Evolutionary conservation across 1,140 invertebrate species (phyloP).

Genomic region (Drosophila lowei): DNA sequence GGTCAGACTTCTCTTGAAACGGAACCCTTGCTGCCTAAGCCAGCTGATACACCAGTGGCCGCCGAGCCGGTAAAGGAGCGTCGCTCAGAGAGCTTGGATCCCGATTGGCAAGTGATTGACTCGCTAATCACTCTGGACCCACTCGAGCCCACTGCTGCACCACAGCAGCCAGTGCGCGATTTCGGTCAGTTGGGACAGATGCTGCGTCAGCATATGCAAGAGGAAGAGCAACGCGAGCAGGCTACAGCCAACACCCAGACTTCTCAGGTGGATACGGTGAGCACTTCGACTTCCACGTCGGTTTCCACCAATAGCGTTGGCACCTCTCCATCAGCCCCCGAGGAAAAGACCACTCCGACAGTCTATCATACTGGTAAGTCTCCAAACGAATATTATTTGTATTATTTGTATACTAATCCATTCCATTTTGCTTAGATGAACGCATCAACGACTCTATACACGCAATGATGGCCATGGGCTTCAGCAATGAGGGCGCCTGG

Average conservation of each 20-base stretch:
- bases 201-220: slow-evolving; percentile 60
- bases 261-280: slow-evolving; percentile 56
- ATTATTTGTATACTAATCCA: not conserved
- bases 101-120: slow-evolving; percentile 72
- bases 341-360: slow-evolving; percentile 52
- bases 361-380: slow-evolving; percentile 67
- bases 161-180: slow-evolving; percentile 31
- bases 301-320: slow-evolving; percentile 62
- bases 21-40: slow-evolving; percentile 13
- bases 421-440: slow-evolving; percentile 82
- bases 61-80: slow-evolving; percentile 11
- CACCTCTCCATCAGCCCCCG: slow-evolving; percentile 46
- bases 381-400: too few relatives aligned
- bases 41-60: not conserved
- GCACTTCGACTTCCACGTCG: slow-evolving; percentile 58
- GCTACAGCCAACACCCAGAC: slow-evolving; percentile 64
- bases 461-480: slow-evolving; percentile 92
- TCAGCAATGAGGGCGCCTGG: slow-evolving; percentile 88
- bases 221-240: slow-evolving; percentile 57
- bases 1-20: slow-evolving; percentile 8
- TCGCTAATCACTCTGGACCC: slow-evolving; percentile 59
- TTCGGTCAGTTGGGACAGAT: slow-evolving; percentile 56
- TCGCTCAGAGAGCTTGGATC: slow-evolving; percentile 62
- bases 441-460: slow-evolving; percentile 86
- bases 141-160: slow-evolving; percentile 14